Percentiles rank a stretch among this genome's conserved stretches.
Conservation (phyloP, 2,113 vertebrate species). For the Dascyllus trimaculatus region DNA sequence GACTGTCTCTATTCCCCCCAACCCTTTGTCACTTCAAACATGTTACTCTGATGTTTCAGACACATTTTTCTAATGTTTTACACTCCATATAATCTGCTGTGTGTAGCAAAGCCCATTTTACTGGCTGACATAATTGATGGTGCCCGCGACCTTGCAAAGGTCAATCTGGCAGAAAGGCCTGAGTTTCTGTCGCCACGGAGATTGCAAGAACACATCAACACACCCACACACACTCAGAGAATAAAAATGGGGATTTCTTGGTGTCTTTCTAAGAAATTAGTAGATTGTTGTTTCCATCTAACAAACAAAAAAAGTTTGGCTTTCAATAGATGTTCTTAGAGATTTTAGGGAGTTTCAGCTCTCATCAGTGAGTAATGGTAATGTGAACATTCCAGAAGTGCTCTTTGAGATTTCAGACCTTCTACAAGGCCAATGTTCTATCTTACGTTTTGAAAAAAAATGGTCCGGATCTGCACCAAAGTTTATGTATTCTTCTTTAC, state of each 20-base stretch:
- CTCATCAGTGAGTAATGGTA: too few species aligned
- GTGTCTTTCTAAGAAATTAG: neutral
- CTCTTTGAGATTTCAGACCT: too few species aligned
- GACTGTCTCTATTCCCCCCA: slow-evolving; percentile 83
- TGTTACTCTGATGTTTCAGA: slow-evolving; percentile 89
- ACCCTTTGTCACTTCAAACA: slow-evolving; percentile 84
- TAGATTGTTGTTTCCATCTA: neutral
- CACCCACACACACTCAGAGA: slow-evolving; percentile 36
- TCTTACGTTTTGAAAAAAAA: too few species aligned
- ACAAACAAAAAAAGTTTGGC: neutral
- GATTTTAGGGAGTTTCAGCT: neutral
- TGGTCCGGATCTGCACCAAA: too few species aligned
- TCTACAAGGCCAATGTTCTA: too few species aligned
- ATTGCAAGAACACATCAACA: slow-evolving; percentile 58
- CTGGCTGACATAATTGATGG: slow-evolving; percentile 89
- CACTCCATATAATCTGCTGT: slow-evolving; percentile 97
- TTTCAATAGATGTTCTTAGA: neutral
- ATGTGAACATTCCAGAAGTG: too few species aligned
- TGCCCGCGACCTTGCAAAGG: slow-evolving; percentile 78
- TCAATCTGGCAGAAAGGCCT: slow-evolving; percentile 87
- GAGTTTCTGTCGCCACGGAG: slow-evolving; percentile 85
- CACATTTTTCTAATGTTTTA: slow-evolving; percentile 93
- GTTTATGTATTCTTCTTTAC: too few species aligned
- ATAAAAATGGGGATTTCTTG: neutral
- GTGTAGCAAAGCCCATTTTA: slow-evolving; percentile 84